These are phyloP conservation scores for Cheilosia vernalis DNA, from an alignment of 2,888 invertebrate species.

Conservation along the genomic window DNA sequence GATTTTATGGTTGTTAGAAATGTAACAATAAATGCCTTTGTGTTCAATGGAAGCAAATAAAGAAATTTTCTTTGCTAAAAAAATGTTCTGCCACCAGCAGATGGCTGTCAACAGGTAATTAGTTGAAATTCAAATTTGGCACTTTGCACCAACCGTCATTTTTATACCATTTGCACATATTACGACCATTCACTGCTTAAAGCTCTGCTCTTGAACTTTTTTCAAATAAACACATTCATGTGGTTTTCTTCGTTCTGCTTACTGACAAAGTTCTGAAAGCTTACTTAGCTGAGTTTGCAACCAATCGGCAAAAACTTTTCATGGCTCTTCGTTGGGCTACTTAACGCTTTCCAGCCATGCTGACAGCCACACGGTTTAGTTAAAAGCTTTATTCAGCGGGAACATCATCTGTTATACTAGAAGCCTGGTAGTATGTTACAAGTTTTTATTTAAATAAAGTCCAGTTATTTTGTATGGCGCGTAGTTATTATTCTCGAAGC, in stretches of 20 bases:
- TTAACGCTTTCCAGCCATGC: too few relatives aligned
- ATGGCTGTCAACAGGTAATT: background rate
- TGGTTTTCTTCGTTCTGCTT: background rate
- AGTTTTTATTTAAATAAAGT: background rate
- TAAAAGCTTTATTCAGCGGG: too few relatives aligned
- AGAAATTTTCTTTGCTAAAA: too few relatives aligned
- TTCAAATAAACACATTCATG: background rate
- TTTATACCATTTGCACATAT: conserved; percentile 22
- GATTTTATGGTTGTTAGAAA: too few relatives aligned
- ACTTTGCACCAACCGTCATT: conserved; percentile 12
- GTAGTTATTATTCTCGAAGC: background rate
- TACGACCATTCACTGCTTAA: background rate
- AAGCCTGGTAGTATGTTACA: background rate
- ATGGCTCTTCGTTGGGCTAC: too few relatives aligned
- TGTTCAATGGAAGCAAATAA: too few relatives aligned
- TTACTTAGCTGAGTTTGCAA: background rate
- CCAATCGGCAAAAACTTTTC: background rate
- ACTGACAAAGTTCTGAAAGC: background rate
- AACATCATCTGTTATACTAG: background rate
- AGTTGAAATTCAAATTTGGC: background rate
- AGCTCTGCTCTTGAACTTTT: background rate
- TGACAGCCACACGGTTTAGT: too few relatives aligned
- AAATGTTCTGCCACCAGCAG: background rate
- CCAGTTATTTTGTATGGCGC: too few relatives aligned
- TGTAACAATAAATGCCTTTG: too few relatives aligned